Percentiles rank a stretch among this genome's conserved stretches.
Conservation (phyloP, 2,888 invertebrate species). For the Chrysodeixis includens region DNA sequence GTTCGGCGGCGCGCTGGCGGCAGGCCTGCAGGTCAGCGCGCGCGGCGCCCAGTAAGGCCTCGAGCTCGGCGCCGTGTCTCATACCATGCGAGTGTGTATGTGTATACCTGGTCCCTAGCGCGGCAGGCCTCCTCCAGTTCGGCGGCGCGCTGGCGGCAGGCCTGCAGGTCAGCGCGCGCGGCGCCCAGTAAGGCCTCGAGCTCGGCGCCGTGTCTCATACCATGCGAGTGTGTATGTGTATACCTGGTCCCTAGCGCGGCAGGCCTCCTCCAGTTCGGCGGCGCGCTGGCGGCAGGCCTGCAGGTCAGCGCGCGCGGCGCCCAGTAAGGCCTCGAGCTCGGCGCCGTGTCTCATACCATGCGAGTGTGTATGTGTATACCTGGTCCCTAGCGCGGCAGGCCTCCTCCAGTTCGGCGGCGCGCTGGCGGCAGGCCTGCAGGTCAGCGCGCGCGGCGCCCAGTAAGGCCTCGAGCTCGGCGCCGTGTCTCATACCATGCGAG, state of each 20-base stretch:
- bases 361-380: too few relatives aligned
- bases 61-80: neutral
- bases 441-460: slow-evolving; percentile 95
- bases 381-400: slow-evolving; percentile 91
- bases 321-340: slow-evolving; percentile 93
- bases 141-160: slow-evolving; percentile 92
- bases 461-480: slow-evolving; percentile 91
- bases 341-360: too few relatives aligned
- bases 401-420: slow-evolving; percentile 95
- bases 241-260: slow-evolving; percentile 89
- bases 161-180: slow-evolving; percentile 92
- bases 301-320: slow-evolving; percentile 94
- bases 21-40: slow-evolving; percentile 92
- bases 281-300: slow-evolving; percentile 93
- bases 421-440: slow-evolving; percentile 92
- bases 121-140: slow-evolving; percentile 81
- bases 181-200: slow-evolving; percentile 87
- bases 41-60: slow-evolving; percentile 89
- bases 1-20: slow-evolving; percentile 92
- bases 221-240: too few relatives aligned
- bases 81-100: too few relatives aligned
- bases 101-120: neutral
- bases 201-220: too few relatives aligned
- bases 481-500: too few relatives aligned
- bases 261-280: slow-evolving; percentile 96